Base-by-base conservation (phyloP, 2,113 vertebrate genomes). In the Colaptes auratus region DNA sequence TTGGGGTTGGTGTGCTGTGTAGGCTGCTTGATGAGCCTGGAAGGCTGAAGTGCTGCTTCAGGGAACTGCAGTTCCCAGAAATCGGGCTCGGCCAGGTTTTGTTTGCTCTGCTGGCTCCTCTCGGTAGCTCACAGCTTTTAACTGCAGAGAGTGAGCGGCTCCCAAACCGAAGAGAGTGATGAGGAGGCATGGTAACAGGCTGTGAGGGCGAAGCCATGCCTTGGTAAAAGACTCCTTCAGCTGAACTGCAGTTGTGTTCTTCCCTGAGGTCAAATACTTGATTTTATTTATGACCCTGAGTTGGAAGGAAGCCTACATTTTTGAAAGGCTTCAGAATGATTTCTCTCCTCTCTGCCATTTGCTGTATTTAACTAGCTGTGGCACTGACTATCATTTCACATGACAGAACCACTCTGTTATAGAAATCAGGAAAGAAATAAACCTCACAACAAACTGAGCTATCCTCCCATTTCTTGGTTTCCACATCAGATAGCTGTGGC, bases 221-320 rank as follows among this genome's bases (percentile, higher is more conserved):
- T 59, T 13, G 36, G 48, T 81, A 53, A 88, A 79, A 80, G 82
- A 85, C 82, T 88, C 64, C 69, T 94, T 58, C 11, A 80, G 79
- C 87, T 85, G 71, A 73, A 66, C 14, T 58, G 31, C 42, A 85
- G 70, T 58, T 80, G 55, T 88, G 85, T 70, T 96, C 59, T 90
- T 85, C 67, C 89, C 92, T 46, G 46, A 66, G 81, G 89, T 81
- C 66, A 85, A 92, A 93, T 92, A 82, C 71, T 93, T 93, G 70
- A 70, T 92, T 96, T 94, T 88, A 94, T 93, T 95, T 96, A 86
- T 86, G 89, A 44, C 66, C 50, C 73, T 15, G 73, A 92, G 61
- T 42, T 88, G 70, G 65, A 83, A 89, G 77, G 92, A 89, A 91
- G 52, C 63, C 48, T 96, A 92, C 52, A 33, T 82, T 95, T 94